A percentile compares a stretch with the other conserved stretches of the same genome.
Conservation (phyloP, 2,888 invertebrate species). For the Chrysodeixis includens region DNA sequence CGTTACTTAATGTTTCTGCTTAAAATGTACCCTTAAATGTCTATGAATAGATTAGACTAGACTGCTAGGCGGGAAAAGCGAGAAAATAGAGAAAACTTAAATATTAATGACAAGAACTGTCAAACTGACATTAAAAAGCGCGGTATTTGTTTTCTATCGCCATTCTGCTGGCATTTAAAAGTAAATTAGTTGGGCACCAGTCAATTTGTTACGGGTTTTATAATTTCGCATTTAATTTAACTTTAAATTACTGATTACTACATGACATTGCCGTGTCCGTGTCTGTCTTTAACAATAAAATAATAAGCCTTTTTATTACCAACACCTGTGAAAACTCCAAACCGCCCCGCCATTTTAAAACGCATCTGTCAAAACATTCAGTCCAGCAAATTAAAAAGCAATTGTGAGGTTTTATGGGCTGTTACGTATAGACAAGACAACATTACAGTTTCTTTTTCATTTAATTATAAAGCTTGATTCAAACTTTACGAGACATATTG, state of each 20-base stretch:
- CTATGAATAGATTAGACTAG: not conserved
- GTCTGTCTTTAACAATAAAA: not conserved
- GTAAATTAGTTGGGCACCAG: no score
- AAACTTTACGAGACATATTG: no score
- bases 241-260: no score
- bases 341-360: constrained; percentile 12
- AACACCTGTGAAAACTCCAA: constrained; percentile 26
- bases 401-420: not conserved
- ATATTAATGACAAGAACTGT: not conserved
- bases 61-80: not conserved
- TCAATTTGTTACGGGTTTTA: no score
- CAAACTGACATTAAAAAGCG: not conserved
- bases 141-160: not conserved
- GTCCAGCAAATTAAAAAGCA: not conserved
- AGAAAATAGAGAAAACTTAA: not conserved
- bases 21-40: not conserved
- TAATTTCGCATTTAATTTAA: no score
- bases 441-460: no score
- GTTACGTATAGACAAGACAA: not conserved
- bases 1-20: constrained; percentile 13
- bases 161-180: no score
- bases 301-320: not conserved
- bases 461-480: no score
- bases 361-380: constrained; percentile 25
- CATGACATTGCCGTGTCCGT: no score